These are phyloP conservation scores for Zaprionus gabonicus DNA, from an alignment of 1,140 invertebrate genomes.

Conservation along the genomic window DNA sequence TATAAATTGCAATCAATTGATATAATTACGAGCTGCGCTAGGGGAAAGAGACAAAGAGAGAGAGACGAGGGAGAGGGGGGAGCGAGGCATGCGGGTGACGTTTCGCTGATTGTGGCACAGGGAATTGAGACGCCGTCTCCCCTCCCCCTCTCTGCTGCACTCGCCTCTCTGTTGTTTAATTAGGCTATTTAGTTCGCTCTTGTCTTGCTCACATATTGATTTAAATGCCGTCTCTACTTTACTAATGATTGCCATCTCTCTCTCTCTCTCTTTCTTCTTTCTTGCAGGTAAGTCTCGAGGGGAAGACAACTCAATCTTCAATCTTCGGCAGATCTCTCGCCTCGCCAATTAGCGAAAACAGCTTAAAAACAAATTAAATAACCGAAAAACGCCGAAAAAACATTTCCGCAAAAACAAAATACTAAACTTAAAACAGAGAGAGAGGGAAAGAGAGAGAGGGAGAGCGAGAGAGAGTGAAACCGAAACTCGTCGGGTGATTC, in stretches of 20 bases:
- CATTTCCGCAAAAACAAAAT: constrained; percentile 72
- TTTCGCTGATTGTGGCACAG: constrained; percentile 30
- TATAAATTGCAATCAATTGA: constrained; percentile 82
- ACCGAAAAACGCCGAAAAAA: constrained; percentile 20
- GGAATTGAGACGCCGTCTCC: constrained; percentile 22
- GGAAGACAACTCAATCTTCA: constrained; percentile 36
- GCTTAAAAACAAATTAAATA: constrained; percentile 48
- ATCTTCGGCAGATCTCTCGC: constrained; percentile 6
- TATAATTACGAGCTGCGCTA: constrained; percentile 63
- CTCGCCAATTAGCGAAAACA: constrained; percentile 68
- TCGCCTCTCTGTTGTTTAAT: constrained; percentile 36
- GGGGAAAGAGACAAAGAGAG: not conserved
- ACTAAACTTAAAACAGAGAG: constrained; percentile 21
- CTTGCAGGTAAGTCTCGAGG: constrained; percentile 68
- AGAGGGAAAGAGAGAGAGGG: constrained; percentile 10
- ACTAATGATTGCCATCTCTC: constrained; percentile 62
- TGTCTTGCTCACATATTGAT: constrained; percentile 24
- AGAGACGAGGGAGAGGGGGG: not conserved
- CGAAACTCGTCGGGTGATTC: constrained; percentile 67
- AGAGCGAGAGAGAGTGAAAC: constrained; percentile 41
- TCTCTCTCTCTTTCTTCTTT: constrained; percentile 29
- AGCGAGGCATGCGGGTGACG: not conserved
- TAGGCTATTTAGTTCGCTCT: constrained; percentile 43
- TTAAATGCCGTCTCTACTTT: constrained; percentile 48
- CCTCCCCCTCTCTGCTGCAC: not conserved